Conservation (phyloP, 2,888 invertebrate species). For the Caenorhabditis macrosperma region DNA sequence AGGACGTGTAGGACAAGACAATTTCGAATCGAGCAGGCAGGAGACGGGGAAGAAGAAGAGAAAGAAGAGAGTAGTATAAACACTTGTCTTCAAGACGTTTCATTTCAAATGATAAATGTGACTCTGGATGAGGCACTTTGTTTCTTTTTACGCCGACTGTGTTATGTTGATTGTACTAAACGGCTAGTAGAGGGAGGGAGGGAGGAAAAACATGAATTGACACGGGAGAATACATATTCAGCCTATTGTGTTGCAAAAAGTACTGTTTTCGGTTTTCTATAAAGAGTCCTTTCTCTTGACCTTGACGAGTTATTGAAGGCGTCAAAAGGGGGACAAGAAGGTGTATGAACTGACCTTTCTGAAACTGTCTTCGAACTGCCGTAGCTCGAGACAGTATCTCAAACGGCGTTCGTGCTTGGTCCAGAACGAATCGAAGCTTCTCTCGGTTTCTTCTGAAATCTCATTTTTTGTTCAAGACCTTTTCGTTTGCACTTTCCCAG, state of each 20-base stretch:
- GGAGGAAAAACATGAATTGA: conserved; percentile 8
- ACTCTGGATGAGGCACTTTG: conserved; percentile 40
- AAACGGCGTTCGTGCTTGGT: conserved; percentile 91
- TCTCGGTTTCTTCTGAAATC: conserved; percentile 85
- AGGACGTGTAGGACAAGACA: conserved; percentile 1
- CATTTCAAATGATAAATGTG: conserved; percentile 44
- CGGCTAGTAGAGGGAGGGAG: no score
- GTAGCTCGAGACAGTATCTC: conserved; percentile 90
- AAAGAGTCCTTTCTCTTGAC: conserved; percentile 32
- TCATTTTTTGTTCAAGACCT: not conserved
- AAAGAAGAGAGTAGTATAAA: no score
- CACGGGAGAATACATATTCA: conserved; percentile 14
- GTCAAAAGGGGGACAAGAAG: not conserved
- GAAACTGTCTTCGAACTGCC: conserved; percentile 95
- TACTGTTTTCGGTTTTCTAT: conserved; percentile 25
- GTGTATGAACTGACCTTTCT: conserved; percentile 84
- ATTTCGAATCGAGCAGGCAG: not conserved
- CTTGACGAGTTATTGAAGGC: conserved; percentile 36
- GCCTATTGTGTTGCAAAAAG: conserved; percentile 5
- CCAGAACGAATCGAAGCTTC: conserved; percentile 95
- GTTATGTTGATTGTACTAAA: not conserved
- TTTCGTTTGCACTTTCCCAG: not conserved
- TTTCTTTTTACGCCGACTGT: conserved; percentile 38
- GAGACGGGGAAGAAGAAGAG: no score
- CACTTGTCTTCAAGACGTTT: conserved; percentile 9